Base-by-base conservation (phyloP, 2,888 invertebrate species). In the Tetropium fuscum region DNA sequence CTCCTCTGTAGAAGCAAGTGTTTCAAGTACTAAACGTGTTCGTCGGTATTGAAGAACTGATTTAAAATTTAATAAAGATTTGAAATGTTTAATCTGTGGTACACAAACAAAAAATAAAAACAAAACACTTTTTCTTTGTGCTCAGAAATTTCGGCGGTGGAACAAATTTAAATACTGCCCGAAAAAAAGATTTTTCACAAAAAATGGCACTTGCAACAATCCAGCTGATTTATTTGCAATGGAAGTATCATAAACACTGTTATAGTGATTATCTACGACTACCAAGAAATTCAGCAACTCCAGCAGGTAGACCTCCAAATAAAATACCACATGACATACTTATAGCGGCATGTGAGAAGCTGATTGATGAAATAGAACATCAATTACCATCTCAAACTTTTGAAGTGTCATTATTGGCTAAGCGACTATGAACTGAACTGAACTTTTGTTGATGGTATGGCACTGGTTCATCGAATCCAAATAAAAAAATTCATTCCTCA, bases 131-230 rank as follows among this genome's bases (percentile, higher is more conserved):
- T 6, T 30, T 30, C n/a, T n/a, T 15, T 20, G 34, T 10, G 15
- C 11, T 20, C 1, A 8, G 40, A 34, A 44, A 51, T 10, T 34
- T 43, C 36, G 30, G 25, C 38, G 47, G 30, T 19, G 22, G 8
- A 34, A 51, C 0, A 10, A 10, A 44, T 47, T 45, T 53, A 45
- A 58, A 15, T 38, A 44, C 44, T 53, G 38, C 32, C 13, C 8
- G 20, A 19, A 30, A 10, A 3, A 6, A 30, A 30, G 30, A 10
- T 10, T 30, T 30, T 30, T 30, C 5, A 30, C 10, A 2, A 1
- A 30, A 30, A 2, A 11, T 30, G 11, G n/a, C 30, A 30, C 10
- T 30, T 10, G 30, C 5, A 2, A 30, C n/a, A 2, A 30, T 3
- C 10, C 10, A 3, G 30, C 2, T 3, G 30, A 30, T 6, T 30